A percentile compares a stretch with the other conserved stretches of the same genome.
Conservation (phyloP, 2,797 vertebrate genomes). For the Okamejei kenojei region DNA sequence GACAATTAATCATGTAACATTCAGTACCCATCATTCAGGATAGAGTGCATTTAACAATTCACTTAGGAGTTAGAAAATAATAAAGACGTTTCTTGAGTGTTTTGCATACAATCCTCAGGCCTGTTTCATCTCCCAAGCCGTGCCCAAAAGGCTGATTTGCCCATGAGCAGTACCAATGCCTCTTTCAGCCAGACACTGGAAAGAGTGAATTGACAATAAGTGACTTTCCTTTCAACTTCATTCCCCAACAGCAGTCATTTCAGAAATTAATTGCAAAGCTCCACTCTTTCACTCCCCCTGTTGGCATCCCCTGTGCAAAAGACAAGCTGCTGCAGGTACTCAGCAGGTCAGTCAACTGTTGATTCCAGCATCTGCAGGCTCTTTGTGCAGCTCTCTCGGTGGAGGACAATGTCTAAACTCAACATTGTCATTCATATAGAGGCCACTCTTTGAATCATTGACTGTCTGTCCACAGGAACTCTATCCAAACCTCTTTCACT, state of each 20-base stretch:
- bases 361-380: no score
- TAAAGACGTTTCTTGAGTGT: background rate
- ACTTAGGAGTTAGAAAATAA: background rate
- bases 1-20: constrained; percentile 7
- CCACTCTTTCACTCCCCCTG: background rate
- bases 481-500: background rate
- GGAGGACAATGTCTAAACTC: background rate
- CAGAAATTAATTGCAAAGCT: background rate
- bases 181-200: background rate
- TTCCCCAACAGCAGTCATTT: background rate
- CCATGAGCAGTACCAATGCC: background rate
- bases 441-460: no score
- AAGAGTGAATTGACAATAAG: background rate
- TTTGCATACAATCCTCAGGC: background rate
- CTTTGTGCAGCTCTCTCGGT: no score
- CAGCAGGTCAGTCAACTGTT: no score
- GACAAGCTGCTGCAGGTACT: no score
- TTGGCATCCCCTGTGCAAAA: background rate
- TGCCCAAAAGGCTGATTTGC: background rate
- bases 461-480: background rate
- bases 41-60: background rate
- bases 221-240: background rate
- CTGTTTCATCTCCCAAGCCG: background rate
- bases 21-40: background rate
- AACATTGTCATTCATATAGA: background rate